Conservation (phyloP, 2,797 vertebrate species). For the Tragelaphus eurycerus region DNA sequence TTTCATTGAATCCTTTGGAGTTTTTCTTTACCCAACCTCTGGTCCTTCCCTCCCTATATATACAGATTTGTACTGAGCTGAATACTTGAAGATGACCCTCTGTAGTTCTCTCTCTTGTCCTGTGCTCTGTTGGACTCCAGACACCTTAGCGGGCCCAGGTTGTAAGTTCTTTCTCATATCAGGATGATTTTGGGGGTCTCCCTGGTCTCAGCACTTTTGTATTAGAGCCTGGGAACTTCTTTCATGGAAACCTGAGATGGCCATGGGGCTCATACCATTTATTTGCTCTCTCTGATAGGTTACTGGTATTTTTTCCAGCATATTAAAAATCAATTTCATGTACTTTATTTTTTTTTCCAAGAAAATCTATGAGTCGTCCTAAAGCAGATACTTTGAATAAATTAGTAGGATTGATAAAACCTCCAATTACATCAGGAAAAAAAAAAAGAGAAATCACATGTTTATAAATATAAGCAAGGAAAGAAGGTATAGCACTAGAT, state of each 20-base stretch:
- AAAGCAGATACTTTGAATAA: background rate
- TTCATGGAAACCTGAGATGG: background rate
- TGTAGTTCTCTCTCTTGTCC: background rate
- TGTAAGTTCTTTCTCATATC: background rate
- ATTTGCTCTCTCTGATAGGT: background rate
- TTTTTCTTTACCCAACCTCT: background rate
- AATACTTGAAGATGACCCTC: background rate
- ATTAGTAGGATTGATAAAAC: background rate
- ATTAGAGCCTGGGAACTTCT: background rate
- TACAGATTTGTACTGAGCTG: background rate
- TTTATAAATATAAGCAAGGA: background rate
- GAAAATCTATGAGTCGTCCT: background rate
- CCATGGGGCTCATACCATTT: background rate
- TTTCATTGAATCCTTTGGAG: background rate
- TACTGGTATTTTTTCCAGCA: background rate
- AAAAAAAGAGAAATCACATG: background rate
- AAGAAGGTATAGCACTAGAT: background rate
- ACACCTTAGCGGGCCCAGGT: background rate
- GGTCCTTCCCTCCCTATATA: background rate
- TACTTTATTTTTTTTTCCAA: background rate
- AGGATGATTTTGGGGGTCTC: background rate
- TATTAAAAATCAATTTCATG: background rate
- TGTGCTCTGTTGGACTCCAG: background rate
- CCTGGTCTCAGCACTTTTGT: background rate
- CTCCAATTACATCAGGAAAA: background rate